Evolutionary conservation across 2,113 vertebrate genomes (phyloP), one percentile per base, ranked within the genome.

Genomic region (Centropus bengalensis): DNA sequence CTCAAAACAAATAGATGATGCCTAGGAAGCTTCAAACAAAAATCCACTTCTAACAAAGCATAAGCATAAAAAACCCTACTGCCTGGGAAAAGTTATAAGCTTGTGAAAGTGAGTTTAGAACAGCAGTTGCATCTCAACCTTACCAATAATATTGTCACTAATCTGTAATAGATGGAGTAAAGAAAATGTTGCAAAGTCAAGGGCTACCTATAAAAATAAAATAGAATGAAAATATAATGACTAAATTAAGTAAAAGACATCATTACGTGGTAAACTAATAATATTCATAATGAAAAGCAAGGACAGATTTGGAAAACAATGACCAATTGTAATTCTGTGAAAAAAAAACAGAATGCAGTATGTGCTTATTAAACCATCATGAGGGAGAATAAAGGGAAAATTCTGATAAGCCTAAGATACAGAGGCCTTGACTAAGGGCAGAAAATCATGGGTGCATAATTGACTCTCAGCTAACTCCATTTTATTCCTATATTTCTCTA

Each of bases 11-110:
- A 88, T 77, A 91, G 71, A 88, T 90, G 49, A 76, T 91, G 84
- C 91, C 93, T 94, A 69, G 54, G 84, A 93, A 92, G 56, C 70
- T 88, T 96, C 86, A 95, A 95, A 94, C 21, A 89, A 66, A 94
- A 92, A 83, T 77, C 51, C 3, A 16, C 66, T 88, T 96, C 55
- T 86, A 77, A 94, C 44, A 94, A 95, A 94, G 54, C 36, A 36
- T 75, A 86, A 81, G 58, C 28, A 56, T 67, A 47, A 75, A 86
- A 86, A 87, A 83, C 6, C 5, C 17, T 23, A 64, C 44, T 62
- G 10, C 28, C 76, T 82, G 52, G 40, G 30, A 51, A 88, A 66
- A 77, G 27, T 92, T 89, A 77, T 22, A 93, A 90, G 33, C 47
- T 81, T 75, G 42, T 89, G 63, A 78, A 88, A 80, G 49, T 38